Conservation (phyloP, 2,113 vertebrate species). For the Sebastes fasciatus region DNA sequence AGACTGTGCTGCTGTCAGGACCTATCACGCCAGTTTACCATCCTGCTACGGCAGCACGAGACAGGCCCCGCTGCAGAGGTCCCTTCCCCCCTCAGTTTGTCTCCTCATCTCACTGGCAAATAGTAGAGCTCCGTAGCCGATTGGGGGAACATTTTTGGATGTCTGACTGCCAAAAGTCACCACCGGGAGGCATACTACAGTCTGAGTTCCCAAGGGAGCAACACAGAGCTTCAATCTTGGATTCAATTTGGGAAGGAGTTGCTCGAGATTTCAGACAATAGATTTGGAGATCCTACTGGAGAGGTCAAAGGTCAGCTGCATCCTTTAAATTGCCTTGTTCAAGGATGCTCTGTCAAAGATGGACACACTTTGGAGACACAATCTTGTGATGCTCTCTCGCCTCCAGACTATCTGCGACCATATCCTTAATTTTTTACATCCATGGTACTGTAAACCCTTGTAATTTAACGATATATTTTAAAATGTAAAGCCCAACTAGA, state of each 20-base stretch:
- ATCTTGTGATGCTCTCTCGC: not conserved
- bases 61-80: conserved; percentile 21
- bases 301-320: conserved; percentile 45
- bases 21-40: conserved; percentile 51
- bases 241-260: not conserved
- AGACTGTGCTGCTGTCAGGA: conserved; percentile 71
- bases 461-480: not conserved
- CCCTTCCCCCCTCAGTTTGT: not conserved
- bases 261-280: no score
- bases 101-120: conserved; percentile 27
- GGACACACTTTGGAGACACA: not conserved
- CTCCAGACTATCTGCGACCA: not conserved
- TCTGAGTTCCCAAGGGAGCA: conserved; percentile 14
- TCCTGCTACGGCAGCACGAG: conserved; percentile 41
- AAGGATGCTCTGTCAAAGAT: not conserved
- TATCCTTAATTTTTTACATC: not conserved
- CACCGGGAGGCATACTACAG: conserved; percentile 39
- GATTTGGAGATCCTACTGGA: not conserved
- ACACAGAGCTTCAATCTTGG: conserved; percentile 5
- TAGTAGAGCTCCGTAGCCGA: conserved; percentile 40
- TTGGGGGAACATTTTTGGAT: conserved; percentile 27
- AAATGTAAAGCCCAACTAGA: conserved; percentile 45
- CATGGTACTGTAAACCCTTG: not conserved
- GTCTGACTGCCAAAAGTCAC: conserved; percentile 28
- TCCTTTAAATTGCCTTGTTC: not conserved